Conservation (phyloP, 2,113 vertebrate genomes). For the Sus scrofa region T2T-Sscrofa CM000818.6:134277001-134277500, state of each 20-base stretch:
- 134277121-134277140: neutral
- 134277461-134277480: neutral
- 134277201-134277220: neutral
- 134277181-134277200: neutral
- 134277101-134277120: accelerated
- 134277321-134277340: accelerated
- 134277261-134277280: accelerated
- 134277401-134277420: neutral
- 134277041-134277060: neutral
- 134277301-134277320: too few species aligned
- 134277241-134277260: neutral
- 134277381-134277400: neutral
- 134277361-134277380: too few species aligned
- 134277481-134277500: neutral
- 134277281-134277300: accelerated
- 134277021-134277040: accelerated
- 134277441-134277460: neutral
- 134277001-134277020: accelerated
- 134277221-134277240: accelerated
- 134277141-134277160: neutral
- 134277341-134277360: too few species aligned
- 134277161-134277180: neutral
- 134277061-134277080: accelerated
- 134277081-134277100: accelerated
- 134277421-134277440: too few species aligned